Conservation (phyloP, 1,140 invertebrate species). For the Habropoda laboriosa region DNA sequence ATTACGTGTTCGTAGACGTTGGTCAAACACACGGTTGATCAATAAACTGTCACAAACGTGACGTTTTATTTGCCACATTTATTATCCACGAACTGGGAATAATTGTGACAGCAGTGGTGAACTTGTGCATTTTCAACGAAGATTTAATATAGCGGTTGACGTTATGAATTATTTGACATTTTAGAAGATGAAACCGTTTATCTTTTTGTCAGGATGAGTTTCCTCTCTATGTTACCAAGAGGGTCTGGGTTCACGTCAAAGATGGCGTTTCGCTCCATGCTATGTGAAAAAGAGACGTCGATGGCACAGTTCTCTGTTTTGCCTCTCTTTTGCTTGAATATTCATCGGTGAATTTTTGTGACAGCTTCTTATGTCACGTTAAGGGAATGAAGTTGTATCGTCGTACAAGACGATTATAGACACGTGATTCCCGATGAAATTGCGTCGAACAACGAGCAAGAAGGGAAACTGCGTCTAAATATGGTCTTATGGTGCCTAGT, state of each 20-base stretch:
- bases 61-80: background rate
- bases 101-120: background rate
- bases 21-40: background rate
- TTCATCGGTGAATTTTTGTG: background rate
- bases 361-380: background rate
- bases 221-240: constrained; percentile 32
- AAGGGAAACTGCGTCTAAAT: background rate
- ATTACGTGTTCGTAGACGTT: background rate
- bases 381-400: background rate
- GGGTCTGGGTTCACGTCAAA: background rate
- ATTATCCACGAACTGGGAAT: background rate
- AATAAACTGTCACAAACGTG: background rate
- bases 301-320: constrained; percentile 46
- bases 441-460: background rate
- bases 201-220: background rate
- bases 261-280: constrained; percentile 32
- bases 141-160: background rate
- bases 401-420: background rate
- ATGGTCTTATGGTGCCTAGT: background rate
- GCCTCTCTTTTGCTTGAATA: background rate
- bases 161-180: background rate
- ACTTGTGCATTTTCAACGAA: background rate
- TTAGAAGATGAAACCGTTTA: background rate
- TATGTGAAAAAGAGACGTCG: background rate
- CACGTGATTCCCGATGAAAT: background rate